A percentile compares a stretch with the other conserved stretches of the same genome.
Conservation (phyloP, 2,113 vertebrate species). For the Macquaria australasica region DNA sequence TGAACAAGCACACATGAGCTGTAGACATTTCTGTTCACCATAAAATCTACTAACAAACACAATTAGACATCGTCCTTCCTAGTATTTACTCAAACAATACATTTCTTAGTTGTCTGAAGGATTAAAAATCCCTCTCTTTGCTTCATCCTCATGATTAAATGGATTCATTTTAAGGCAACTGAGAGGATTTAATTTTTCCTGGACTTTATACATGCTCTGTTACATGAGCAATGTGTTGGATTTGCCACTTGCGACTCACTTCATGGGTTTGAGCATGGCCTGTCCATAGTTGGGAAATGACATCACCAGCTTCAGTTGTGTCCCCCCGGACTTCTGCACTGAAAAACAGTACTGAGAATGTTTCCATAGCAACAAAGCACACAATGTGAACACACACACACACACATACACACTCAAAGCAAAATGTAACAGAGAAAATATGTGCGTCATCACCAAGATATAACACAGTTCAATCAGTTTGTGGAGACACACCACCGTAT, state of each 20-base stretch:
- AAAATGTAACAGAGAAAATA: not conserved
- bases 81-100: not conserved
- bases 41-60: not conserved
- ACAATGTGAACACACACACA: constrained; percentile 4
- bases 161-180: not conserved
- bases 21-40: not conserved
- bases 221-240: not conserved
- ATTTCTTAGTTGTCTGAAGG: not conserved
- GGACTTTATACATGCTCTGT: not conserved
- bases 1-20: not conserved
- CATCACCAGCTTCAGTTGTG: constrained; percentile 87
- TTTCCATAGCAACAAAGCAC: constrained; percentile 60
- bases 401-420: not conserved
- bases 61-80: not conserved
- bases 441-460: constrained; percentile 22
- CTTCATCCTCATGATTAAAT: not conserved
- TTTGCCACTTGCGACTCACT: constrained; percentile 79
- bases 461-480: not conserved
- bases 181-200: too few relatives aligned
- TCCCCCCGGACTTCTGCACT: constrained; percentile 88
- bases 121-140: not conserved
- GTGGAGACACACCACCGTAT: not conserved
- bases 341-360: constrained; percentile 51
- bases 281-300: constrained; percentile 85
- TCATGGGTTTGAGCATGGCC: constrained; percentile 89